Percentiles rank a stretch among this genome's conserved stretches.
Evolutionary conservation across 2,113 vertebrate genomes (phyloP).

Genomic region (Phocoena phocoena): DNA sequence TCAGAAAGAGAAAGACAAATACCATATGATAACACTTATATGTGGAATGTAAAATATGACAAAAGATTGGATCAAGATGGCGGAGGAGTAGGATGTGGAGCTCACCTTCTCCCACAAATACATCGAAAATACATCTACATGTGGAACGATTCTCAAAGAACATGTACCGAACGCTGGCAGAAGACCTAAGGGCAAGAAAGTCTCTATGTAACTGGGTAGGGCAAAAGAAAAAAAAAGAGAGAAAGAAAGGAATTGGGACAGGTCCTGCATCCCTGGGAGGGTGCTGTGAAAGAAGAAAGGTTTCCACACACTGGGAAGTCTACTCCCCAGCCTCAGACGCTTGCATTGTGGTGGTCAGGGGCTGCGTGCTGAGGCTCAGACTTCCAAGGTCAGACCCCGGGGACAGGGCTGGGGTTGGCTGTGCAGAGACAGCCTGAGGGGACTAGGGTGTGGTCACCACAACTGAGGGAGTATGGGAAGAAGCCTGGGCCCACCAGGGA

Average conservation of each 20-base stretch:
- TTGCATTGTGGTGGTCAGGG: neutral
- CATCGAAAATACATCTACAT: neutral
- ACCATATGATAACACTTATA: neutral
- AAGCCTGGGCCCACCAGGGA: neutral
- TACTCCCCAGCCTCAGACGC: neutral
- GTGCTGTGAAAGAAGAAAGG: rapidly evolving
- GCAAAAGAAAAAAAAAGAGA: neutral
- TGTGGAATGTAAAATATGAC: neutral
- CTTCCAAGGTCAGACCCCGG: neutral
- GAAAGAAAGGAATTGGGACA: neutral
- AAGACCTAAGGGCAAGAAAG: neutral
- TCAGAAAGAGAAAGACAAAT: neutral
- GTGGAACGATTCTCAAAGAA: neutral
- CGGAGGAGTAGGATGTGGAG: neutral
- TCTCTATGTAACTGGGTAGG: neutral
- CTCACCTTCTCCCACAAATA: neutral
- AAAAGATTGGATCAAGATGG: neutral
- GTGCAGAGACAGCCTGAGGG: neutral
- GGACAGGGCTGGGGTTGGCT: neutral
- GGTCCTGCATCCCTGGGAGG: neutral
- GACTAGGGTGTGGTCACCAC: neutral
- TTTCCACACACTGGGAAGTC: rapidly evolving
- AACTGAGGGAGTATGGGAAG: neutral
- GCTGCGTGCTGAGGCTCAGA: neutral
- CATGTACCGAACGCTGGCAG: neutral